Evolutionary conservation across 1,140 invertebrate genomes (phyloP), one percentile per base, ranked within the genome.

Genomic region (Brachionus rotundiformis): DNA sequence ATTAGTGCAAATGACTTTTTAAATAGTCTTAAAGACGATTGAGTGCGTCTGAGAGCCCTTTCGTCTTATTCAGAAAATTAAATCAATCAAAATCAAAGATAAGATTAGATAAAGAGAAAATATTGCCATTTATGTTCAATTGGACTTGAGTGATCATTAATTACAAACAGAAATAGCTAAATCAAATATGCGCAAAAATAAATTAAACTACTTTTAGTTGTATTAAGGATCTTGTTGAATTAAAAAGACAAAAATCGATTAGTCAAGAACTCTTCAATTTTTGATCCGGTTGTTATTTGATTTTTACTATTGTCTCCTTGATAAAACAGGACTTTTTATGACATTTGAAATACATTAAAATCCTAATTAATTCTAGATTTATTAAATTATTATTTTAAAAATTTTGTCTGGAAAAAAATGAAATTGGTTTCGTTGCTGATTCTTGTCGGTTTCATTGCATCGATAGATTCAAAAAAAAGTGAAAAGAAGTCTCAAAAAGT

Each of bases 31-130:
- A 68, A 68, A 68, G 16, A 33, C 16, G 29, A 68, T 36, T 68
- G 16, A 68, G 63, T 68, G 31, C 31, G 63, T 68, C 63, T 68
- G 31, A 68, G 63, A 68, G 33, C 25, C 27, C n/a, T 19, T 29
- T 54, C 47, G 47, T 54, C 47, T 54, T 54, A 54, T 16, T 54
- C 19, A 19, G 19, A 54, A 54, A 54, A 54, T 54, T 19, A 54
- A 33, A 29, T 68, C 31, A 68, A 68, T 68, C 63, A 68, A 68
- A 68, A 68, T 68, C 63, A 68, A 36, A 63, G 61, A 68, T 68
- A 68, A 68, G 63, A 68, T 68, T 33, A 68, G 31, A 33, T 36
- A 68, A 68, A 68, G 16, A 19, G 16, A 29, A 29, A 33, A 63
- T 63, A 29, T 27, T 33, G 25, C 61, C 29, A 29, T 68, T 36